Evolutionary conservation across 2,888 invertebrate species (phyloP).

Genomic region (Agrotis segetum): DNA sequence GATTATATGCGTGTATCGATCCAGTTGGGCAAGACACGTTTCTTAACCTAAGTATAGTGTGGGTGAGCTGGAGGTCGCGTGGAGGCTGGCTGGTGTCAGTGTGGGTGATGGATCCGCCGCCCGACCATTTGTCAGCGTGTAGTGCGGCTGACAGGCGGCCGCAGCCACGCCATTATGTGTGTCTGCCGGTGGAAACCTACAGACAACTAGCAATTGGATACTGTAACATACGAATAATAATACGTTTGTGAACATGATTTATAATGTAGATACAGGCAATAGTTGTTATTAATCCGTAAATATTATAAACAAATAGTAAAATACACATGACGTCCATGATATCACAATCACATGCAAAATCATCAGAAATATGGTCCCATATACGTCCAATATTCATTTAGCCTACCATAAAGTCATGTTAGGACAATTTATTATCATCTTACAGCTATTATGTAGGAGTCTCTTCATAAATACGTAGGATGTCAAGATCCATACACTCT

Average conservation of each 20-base stretch:
- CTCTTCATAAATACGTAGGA: constrained; percentile 43
- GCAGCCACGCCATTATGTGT: constrained; percentile 62
- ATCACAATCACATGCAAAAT: constrained; percentile 10
- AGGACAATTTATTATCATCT: constrained; percentile 32
- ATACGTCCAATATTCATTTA: constrained; percentile 19
- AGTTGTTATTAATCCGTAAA: not conserved
- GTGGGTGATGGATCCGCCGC: constrained; percentile 70
- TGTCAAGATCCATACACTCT: constrained; percentile 54
- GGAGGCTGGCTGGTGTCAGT: constrained; percentile 65
- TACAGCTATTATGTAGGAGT: constrained; percentile 17
- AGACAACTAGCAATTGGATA: constrained; percentile 31
- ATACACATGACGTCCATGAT: constrained; percentile 1
- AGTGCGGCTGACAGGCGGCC: constrained; percentile 71
- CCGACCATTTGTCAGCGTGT: constrained; percentile 70
- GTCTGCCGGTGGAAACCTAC: constrained; percentile 51
- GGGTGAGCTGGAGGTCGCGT: constrained; percentile 65
- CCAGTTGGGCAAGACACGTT: constrained; percentile 82
- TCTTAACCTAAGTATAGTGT: constrained; percentile 76
- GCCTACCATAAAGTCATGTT: not conserved
- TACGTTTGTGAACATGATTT: constrained; percentile 5
- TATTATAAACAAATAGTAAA: constrained; percentile 31
- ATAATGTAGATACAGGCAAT: not conserved
- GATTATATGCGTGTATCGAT: constrained; percentile 86
- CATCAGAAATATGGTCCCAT: not conserved
- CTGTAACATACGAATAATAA: not conserved